phyloP scores from a whole-genome alignment of 2,113 vertebrate genomes.

The Thunnus maccoyii region DNA sequence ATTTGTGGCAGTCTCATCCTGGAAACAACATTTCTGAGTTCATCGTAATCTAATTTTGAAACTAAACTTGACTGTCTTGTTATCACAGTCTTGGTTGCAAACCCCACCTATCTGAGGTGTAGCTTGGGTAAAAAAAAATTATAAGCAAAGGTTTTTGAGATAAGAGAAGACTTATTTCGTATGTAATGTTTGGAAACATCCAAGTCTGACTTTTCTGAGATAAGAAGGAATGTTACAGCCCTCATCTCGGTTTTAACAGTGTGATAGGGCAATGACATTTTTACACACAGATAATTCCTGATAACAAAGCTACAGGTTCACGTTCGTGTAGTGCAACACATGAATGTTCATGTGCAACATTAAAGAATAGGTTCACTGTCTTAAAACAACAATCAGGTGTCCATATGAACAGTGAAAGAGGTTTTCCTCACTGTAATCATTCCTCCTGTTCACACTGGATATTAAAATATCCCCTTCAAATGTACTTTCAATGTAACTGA shows the following conservation, averaged over 20 bases:
- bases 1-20: too few relatives aligned
- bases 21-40: too few relatives aligned
- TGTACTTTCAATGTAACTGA: too few relatives aligned
- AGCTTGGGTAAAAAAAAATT: neutral
- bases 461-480: too few relatives aligned
- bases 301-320: neutral
- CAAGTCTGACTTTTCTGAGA: slow-evolving; percentile 14
- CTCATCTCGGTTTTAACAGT: neutral
- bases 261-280: slow-evolving; percentile 1
- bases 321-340: neutral
- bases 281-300: neutral
- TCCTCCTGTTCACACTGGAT: too few relatives aligned
- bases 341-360: neutral
- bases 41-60: too few relatives aligned
- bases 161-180: neutral
- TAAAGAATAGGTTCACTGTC: too few relatives aligned
- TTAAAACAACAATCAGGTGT: too few relatives aligned
- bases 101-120: neutral
- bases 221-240: slow-evolving; percentile 16
- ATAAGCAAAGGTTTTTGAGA: slow-evolving; percentile 6
- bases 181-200: slow-evolving; percentile 2
- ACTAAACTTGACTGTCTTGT: neutral
- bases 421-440: too few relatives aligned
- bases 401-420: too few relatives aligned
- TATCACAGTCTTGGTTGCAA: neutral